Percentiles rank a stretch among this genome's conserved stretches.
These are phyloP conservation scores for Notiomystis cincta DNA, from an alignment of 2,113 vertebrate species.

Conservation along the genomic window DNA sequence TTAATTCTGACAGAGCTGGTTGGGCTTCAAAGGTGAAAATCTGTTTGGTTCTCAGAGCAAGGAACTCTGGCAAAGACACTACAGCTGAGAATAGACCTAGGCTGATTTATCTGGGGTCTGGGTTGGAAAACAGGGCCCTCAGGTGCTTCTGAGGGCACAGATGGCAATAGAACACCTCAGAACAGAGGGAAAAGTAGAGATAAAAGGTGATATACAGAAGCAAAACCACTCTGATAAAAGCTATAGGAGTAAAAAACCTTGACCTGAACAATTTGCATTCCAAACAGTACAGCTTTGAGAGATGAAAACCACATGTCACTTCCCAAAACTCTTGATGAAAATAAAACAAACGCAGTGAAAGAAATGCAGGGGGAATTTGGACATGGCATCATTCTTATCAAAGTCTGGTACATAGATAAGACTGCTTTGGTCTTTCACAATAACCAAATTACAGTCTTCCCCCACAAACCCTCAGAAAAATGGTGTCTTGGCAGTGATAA, in stretches of 20 bases:
- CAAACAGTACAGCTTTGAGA: background rate
- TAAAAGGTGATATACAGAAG: background rate
- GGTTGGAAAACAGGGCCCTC: background rate
- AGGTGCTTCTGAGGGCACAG: background rate
- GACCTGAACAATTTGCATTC: background rate
- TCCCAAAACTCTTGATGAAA: background rate
- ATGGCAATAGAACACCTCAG: background rate
- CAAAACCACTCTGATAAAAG: background rate
- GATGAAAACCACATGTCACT: background rate
- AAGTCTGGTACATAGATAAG: background rate
- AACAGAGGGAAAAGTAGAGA: background rate
- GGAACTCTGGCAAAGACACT: background rate
- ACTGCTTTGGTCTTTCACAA: background rate
- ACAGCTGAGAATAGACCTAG: fast-evolving
- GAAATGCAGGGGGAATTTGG: background rate
- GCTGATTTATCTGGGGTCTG: background rate
- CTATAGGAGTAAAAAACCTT: background rate
- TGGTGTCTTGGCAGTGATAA: background rate
- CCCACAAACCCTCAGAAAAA: background rate
- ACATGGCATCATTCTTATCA: background rate
- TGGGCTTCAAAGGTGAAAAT: background rate
- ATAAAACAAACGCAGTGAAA: background rate
- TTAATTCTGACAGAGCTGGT: background rate
- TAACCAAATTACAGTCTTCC: background rate
- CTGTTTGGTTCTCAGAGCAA: background rate